Conservation (phyloP, 2,888 invertebrate genomes). For the Xylophagus ater region DNA sequence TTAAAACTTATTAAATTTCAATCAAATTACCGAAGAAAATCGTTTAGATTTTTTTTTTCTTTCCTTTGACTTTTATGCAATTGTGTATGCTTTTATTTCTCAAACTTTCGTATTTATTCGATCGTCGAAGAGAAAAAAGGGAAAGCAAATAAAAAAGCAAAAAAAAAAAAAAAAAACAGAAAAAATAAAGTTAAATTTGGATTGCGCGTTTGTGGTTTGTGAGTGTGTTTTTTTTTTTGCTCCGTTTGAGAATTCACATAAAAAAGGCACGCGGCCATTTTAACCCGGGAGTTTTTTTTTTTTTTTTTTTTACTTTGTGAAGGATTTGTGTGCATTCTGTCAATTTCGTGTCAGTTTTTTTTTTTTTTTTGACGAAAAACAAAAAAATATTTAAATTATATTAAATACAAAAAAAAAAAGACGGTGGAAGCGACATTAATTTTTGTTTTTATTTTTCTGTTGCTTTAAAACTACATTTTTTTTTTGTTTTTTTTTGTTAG, state of each 20-base stretch:
- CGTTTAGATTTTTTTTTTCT: no score
- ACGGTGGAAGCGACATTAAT: no score
- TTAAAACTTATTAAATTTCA: no score
- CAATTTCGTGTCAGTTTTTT: background rate
- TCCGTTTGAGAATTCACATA: background rate
- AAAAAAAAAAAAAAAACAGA: no score
- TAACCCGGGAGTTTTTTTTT: constrained; percentile 12
- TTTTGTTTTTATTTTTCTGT: no score
- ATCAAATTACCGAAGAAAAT: no score
- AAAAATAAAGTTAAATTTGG: background rate
- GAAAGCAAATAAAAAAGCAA: no score
- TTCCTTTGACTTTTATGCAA: no score
- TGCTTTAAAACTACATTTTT: background rate
- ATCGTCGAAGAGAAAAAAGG: no score
- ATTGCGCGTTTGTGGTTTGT: background rate
- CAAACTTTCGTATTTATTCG: no score
- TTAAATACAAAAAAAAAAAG: no score
- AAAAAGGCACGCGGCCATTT: constrained; percentile 19
- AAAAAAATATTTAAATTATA: no score
- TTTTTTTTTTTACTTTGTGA: background rate
- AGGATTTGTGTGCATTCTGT: background rate
- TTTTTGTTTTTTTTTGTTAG: background rate
- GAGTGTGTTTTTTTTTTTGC: background rate
- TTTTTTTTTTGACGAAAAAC: background rate
- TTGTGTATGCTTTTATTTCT: constrained; percentile 2